Base-by-base conservation (phyloP, 92 coral and sea anemone species). In the Metridium senile region DNA sequence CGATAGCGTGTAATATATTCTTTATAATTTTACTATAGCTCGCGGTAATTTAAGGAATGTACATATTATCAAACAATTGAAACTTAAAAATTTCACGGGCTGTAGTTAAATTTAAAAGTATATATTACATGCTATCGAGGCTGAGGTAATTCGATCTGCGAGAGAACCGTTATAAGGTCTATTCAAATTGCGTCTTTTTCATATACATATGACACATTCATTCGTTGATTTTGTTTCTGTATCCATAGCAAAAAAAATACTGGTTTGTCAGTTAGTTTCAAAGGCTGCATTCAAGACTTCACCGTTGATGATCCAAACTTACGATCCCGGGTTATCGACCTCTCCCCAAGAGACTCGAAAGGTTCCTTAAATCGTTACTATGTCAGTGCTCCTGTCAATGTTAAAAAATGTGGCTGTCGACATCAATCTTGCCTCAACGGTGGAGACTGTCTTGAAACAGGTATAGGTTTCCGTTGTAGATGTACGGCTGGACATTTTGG, bases 401-500 rank as follows among this genome's bases (percentile, higher is more conserved):
- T 83, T 33, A 80, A 39, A 57, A 83, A 66, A 10, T 88, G 93
- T 53, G 97, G 93, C n/a, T 91, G 97, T 45, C 79, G 82, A 26
- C 66, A 70, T 51, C 18, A 31, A 10, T 39, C 29, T 7, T 91
- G 97, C 66, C 62, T 63, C 18, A 82, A 88, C 64, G 74, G 56
- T 0, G 97, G 93, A 1, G 26, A 1, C 1, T 91, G 97, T 20
- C 23, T 33, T 11, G 47, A 66, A 71, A 78, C 93, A 34, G 11
- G 0, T 21, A 43, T 27, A 11, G 97, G 85, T 74, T 89, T 68
- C 87, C 85, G 86, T 1, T 91, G 97, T 53, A 93, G 88, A 11
- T 91, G 97, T 69, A 66, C 26, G 31, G 35, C 74, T 33, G 93
- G 97, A 18, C 88, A 70, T 74, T 78, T 91, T n/a, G 97, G 97